Evolutionary conservation across 2,888 invertebrate species (phyloP), one percentile per base, ranked within the genome.

Genomic region (Agrotis clavis): DNA sequence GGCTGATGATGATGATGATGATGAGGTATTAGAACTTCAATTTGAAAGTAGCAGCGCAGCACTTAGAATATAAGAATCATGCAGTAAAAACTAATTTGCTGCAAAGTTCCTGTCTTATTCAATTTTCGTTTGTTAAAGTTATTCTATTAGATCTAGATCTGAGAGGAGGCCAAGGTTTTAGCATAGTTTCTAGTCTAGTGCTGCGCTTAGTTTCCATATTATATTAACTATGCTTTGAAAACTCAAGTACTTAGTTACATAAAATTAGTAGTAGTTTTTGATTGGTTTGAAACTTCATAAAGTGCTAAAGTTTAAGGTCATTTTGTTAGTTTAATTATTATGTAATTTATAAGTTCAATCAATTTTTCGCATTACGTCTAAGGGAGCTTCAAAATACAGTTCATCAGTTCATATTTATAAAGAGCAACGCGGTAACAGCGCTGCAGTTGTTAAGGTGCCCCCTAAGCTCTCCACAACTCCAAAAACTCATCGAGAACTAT

Each of bases 101-200:
- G 2, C 25, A 41, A 25, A 48, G 16, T 57, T 14, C 16, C 0
- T 13, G 9, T 35, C 13, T 21, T 35, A 48, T 56, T 13, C 1
- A 30, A 47, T 71, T 54, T 71, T 47, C 9, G 13, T 54, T 35
- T n/a, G 13, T 30, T 7, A 54, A 54, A 35, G n/a, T 71, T 30
- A 45, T 68, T 68, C 13, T 16, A 45, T 30, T 68, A 53, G 45
- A 47, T 70, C 30, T 45, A 69, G n/a, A 45, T 53, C 19, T 14
- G 6, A 53, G 6, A 45, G 2, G 19, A 18, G 18, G 30, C 4
- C 6, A 30, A 18, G 1, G 70, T 71, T 16, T 47, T n/a, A 16
- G 5, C n/a, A 47, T 47, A 47, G 13, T 35, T 71, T 71, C 3
- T 21, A 18, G 11, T 47, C 19, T 53, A 70, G 6, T 25, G n/a